These are phyloP conservation scores for Thelaira solivaga DNA, from an alignment of 2,888 invertebrate genomes.

Conservation along the genomic window DNA sequence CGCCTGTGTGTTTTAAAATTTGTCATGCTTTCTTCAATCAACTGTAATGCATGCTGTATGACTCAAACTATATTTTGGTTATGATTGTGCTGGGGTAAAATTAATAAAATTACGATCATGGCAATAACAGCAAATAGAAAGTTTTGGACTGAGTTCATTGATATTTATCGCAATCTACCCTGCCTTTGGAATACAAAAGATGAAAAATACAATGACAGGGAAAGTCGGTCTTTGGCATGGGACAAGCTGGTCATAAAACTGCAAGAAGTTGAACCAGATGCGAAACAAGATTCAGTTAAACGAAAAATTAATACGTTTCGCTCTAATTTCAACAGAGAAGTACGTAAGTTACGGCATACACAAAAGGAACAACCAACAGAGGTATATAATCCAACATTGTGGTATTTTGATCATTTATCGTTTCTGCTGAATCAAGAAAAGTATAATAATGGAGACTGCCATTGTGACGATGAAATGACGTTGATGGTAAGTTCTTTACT, in stretches of 20 bases:
- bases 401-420: constrained; percentile 52
- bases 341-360: constrained; percentile 38
- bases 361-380: constrained; percentile 6
- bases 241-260: constrained; percentile 44
- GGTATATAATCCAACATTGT: constrained; percentile 23
- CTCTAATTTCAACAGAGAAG: constrained; percentile 44
- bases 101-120: constrained; percentile 22
- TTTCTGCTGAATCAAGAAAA: constrained; percentile 33
- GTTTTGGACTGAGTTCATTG: constrained; percentile 48
- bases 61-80: constrained; percentile 34
- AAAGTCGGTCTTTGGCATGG: constrained; percentile 3
- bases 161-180: constrained; percentile 34
- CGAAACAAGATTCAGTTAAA: constrained; percentile 41
- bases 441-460: constrained; percentile 1
- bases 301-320: constrained; percentile 54
- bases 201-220: constrained; percentile 39
- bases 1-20: not conserved
- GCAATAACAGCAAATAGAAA: constrained; percentile 42
- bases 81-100: not conserved
- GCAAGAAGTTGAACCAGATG: constrained; percentile 44
- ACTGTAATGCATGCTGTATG: constrained; percentile 49
- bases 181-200: constrained; percentile 45
- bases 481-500: constrained; percentile 23
- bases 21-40: constrained; percentile 36
- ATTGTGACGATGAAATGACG: constrained; percentile 27